These are phyloP conservation scores for Passerculus sandwichensis DNA, from an alignment of 2,797 vertebrate species.

Conservation along the genomic window DNA sequence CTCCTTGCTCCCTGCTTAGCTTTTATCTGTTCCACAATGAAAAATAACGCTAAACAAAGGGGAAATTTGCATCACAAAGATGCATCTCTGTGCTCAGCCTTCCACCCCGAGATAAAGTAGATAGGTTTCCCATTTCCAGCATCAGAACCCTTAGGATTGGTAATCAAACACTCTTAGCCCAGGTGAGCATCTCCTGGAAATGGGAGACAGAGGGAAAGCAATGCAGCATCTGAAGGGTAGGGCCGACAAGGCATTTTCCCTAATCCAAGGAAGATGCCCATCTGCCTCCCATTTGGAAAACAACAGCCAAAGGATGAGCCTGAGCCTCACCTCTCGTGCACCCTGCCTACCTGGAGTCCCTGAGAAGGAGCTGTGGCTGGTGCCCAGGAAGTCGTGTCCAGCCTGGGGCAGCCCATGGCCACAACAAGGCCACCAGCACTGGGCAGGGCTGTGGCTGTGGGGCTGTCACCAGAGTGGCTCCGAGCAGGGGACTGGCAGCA, in stretches of 20 bases:
- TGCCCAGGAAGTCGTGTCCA: background rate
- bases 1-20: background rate
- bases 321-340: background rate
- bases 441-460: conserved; percentile 48
- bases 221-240: background rate
- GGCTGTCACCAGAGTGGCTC: background rate
- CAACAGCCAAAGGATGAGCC: conserved; percentile 51
- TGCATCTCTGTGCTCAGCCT: conserved; percentile 15
- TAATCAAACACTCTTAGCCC: background rate
- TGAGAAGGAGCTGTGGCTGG: conserved; percentile 25
- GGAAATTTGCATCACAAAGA: conserved; percentile 61
- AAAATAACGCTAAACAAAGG: background rate
- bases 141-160: background rate
- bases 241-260: conserved; percentile 51
- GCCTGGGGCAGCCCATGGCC: conserved; percentile 29
- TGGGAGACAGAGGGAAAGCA: conserved; percentile 22
- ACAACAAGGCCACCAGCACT: conserved; percentile 51
- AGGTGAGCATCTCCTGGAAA: background rate
- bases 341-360: conserved; percentile 4
- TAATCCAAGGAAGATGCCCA: conserved; percentile 43
- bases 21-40: conserved; percentile 11
- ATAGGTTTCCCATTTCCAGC: conserved; percentile 40
- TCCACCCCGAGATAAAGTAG: background rate
- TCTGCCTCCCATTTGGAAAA: conserved; percentile 62
- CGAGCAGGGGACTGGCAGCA: conserved; percentile 21